phyloP scores from a whole-genome alignment of 1,140 invertebrate genomes.

The Stenopsyche tienmushanensis region DNA sequence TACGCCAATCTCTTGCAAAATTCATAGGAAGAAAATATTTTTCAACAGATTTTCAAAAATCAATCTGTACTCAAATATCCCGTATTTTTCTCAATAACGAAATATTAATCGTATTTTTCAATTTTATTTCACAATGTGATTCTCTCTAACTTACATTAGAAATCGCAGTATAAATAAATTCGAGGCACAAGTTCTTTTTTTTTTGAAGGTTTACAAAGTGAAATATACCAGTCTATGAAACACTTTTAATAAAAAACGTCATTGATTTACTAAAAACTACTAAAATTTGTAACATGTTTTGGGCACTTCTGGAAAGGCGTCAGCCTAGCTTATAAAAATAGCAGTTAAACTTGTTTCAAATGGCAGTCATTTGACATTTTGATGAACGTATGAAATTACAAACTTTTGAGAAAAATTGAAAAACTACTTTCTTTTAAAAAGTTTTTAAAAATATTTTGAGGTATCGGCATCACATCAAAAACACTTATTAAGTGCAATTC shows the following conservation, averaged over 20 bases:
- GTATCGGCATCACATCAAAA: conserved; percentile 28
- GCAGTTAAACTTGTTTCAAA: not conserved
- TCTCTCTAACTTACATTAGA: not conserved
- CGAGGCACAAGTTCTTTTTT: not conserved
- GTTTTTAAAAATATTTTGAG: conserved; percentile 12
- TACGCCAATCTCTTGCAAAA: not conserved
- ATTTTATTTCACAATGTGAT: not conserved
- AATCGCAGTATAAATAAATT: not conserved
- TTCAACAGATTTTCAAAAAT: too few relatives aligned
- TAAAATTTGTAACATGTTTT: conserved; percentile 30
- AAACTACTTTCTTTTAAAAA: not conserved
- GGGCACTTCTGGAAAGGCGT: conserved; percentile 27
- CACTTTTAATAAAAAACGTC: too few relatives aligned
- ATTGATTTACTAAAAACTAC: conserved; percentile 11
- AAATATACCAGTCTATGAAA: too few relatives aligned
- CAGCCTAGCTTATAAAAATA: not conserved
- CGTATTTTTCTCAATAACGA: too few relatives aligned
- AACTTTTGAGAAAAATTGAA: too few relatives aligned
- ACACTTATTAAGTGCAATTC: not conserved
- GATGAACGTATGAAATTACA: too few relatives aligned
- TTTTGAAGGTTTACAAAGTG: too few relatives aligned
- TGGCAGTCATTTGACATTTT: not conserved
- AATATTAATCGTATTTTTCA: not conserved
- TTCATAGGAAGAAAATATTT: too few relatives aligned
- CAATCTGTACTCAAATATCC: too few relatives aligned